Evolutionary conservation across 2,797 vertebrate species (phyloP).

Genomic region (Eidolon dupreanum): DNA sequence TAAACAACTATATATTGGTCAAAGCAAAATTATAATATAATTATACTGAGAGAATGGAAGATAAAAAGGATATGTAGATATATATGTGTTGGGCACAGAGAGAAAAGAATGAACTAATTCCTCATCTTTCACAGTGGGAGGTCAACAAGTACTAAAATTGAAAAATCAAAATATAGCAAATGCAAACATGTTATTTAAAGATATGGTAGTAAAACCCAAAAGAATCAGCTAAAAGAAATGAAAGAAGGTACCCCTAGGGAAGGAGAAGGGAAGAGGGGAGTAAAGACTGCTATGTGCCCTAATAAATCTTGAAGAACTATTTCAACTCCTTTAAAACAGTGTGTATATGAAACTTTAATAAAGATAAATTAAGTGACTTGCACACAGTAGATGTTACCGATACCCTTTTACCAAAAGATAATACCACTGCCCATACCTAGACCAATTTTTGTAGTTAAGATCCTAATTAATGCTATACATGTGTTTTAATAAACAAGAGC

Average conservation of each 20-base stretch:
- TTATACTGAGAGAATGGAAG: not conserved
- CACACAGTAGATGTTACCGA: not conserved
- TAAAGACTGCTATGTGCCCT: not conserved
- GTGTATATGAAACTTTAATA: not conserved
- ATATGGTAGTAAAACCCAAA: not conserved
- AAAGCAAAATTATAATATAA: not conserved
- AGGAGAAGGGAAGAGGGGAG: not conserved
- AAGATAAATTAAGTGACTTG: not conserved
- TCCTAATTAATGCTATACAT: not conserved
- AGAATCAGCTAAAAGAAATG: not conserved
- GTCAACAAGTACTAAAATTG: not conserved
- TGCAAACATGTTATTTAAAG: not conserved
- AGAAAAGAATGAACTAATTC: not conserved
- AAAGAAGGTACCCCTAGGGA: not conserved
- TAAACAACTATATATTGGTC: not conserved
- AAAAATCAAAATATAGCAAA: not conserved
- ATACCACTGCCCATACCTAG: not conserved
- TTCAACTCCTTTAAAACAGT: conserved; percentile 14
- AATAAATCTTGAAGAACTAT: not conserved
- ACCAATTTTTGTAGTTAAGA: not conserved
- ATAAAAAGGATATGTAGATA: not conserved
- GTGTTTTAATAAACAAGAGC: not conserved
- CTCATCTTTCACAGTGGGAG: not conserved
- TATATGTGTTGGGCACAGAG: not conserved
- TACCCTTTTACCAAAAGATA: not conserved